Conservation (phyloP, 2,888 invertebrate genomes). For the Argyresthia albistria region DNA sequence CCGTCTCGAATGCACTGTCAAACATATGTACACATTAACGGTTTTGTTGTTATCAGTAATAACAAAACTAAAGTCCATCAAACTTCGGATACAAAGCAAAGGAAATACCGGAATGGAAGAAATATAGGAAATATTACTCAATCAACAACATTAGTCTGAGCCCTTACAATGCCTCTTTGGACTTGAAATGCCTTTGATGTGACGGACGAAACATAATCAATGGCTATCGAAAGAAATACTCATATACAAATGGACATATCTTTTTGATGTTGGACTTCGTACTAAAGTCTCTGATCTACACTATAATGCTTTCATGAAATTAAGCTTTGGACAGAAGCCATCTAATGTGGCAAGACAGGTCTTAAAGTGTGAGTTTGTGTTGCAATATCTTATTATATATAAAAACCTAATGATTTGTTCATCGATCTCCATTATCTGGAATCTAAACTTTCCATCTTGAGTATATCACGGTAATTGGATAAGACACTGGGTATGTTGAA, state of each 20-base stretch:
- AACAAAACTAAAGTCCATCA: background rate
- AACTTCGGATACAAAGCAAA: background rate
- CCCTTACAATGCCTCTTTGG: constrained; percentile 42
- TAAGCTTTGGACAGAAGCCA: constrained; percentile 1
- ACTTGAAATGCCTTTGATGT: constrained; percentile 45
- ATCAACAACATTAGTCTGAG: constrained; percentile 16
- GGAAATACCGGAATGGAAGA: constrained; percentile 22
- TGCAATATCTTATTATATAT: background rate
- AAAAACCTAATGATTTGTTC: background rate
- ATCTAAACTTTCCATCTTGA: too few relatives aligned
- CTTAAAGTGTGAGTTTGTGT: background rate
- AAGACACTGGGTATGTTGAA: too few relatives aligned
- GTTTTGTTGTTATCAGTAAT: too few relatives aligned
- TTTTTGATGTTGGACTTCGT: constrained; percentile 36
- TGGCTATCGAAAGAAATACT: constrained; percentile 42
- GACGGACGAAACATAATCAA: constrained; percentile 59
- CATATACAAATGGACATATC: constrained; percentile 15
- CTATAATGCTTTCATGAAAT: constrained; percentile 4
- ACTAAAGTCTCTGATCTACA: background rate
- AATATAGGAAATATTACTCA: constrained; percentile 40
- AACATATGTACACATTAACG: too few relatives aligned
- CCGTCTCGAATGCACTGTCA: too few relatives aligned
- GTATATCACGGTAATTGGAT: too few relatives aligned
- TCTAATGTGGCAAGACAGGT: constrained; percentile 3
- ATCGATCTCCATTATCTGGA: too few relatives aligned